Conservation (phyloP, 1,140 invertebrate species). For the Anthonomus grandis region DNA sequence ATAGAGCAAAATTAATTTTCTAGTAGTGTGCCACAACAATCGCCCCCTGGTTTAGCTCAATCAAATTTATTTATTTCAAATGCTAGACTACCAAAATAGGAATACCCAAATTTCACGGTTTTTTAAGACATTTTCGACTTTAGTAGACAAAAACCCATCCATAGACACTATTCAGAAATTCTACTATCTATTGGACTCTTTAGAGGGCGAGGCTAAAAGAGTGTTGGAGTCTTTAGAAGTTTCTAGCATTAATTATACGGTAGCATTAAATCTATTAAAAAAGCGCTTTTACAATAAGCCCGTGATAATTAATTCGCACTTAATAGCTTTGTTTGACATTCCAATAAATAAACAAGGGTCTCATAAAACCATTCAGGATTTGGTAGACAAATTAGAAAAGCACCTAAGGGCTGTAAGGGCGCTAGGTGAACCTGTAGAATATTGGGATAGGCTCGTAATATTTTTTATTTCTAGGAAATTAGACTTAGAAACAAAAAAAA, state of each 20-base stretch:
- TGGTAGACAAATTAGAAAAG: not conserved
- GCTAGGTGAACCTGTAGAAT: not conserved
- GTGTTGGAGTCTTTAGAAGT: slow-evolving; percentile 4
- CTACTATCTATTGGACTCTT: no score
- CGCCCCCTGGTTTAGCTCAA: not conserved
- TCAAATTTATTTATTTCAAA: not conserved
- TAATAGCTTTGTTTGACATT: not conserved
- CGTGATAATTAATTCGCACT: not conserved
- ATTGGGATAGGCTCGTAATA: not conserved
- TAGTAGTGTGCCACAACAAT: not conserved
- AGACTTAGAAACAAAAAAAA: no score
- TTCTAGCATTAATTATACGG: not conserved
- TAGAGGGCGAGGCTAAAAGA: slow-evolving; percentile 1
- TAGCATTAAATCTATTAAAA: slow-evolving; percentile 2
- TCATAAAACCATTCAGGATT: not conserved
- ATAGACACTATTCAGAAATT: not conserved
- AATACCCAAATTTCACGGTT: not conserved
- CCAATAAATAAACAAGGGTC: not conserved
- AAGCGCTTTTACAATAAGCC: slow-evolving; percentile 5
- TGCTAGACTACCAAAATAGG: no score
- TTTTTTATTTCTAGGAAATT: not conserved
- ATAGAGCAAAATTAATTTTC: not conserved
- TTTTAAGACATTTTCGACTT: no score
- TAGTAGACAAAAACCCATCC: not conserved
- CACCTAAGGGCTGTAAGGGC: not conserved